These are phyloP conservation scores for Chascanopsetta lugubris DNA, from an alignment of 2,113 vertebrate genomes.

Conservation along the genomic window DNA sequence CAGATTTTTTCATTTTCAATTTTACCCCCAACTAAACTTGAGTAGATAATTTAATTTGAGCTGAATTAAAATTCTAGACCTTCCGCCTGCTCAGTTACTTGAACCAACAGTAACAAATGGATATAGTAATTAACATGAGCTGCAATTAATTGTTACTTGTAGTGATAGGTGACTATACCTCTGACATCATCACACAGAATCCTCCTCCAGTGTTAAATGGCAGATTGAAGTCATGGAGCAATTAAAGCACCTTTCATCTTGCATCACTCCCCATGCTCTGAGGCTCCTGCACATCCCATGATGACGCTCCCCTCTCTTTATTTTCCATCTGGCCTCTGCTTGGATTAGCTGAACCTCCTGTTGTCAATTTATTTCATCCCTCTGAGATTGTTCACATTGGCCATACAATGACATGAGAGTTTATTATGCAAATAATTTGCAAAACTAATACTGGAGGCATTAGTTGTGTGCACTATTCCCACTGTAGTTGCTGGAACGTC, in stretches of 20 bases:
- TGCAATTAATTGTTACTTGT: neutral
- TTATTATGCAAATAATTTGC: conserved; percentile 40
- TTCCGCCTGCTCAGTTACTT: too few relatives aligned
- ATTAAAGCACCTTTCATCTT: conserved; percentile 17
- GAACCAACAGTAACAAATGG: neutral
- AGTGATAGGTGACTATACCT: too few relatives aligned
- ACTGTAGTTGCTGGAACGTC: neutral
- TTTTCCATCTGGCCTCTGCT: conserved; percentile 23
- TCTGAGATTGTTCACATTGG: conserved; percentile 20
- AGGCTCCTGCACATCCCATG: conserved; percentile 27
- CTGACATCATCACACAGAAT: neutral
- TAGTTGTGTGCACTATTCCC: conserved; percentile 15
- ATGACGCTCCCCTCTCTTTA: conserved; percentile 9
- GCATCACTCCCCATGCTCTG: conserved; percentile 22
- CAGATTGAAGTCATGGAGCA: neutral
- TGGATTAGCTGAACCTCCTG: conserved; percentile 21
- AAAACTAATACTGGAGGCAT: neutral
- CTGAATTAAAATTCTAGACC: too few relatives aligned
- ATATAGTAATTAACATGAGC: neutral
- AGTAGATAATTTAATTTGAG: neutral
- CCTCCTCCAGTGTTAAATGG: neutral
- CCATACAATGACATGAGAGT: neutral
- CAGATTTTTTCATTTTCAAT: neutral
- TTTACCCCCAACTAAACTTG: neutral
- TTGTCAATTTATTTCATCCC: conserved; percentile 23